Conservation (phyloP, 92 coral and sea anemone species). For the Palythoa caribaeorum region DNA sequence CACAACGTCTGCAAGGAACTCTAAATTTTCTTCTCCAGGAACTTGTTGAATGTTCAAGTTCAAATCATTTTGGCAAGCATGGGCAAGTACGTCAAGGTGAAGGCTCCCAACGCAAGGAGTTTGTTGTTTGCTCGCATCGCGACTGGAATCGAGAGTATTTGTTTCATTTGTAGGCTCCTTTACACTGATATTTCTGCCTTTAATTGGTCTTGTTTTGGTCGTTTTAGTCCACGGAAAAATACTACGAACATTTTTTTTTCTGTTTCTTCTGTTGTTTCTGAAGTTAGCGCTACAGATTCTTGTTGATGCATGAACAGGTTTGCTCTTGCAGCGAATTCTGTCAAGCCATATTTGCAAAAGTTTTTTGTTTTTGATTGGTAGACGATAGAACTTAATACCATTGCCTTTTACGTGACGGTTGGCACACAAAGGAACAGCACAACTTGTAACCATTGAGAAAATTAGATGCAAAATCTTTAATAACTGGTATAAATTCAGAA, state of each 20-base stretch:
- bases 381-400: conserved; percentile 11
- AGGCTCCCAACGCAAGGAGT: neutral
- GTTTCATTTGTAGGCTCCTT: neutral
- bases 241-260: neutral
- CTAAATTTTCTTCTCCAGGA: too few species aligned
- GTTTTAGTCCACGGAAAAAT: neutral
- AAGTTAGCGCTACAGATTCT: neutral
- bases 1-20: too few species aligned
- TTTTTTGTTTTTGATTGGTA: neutral
- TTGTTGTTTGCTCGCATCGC: neutral
- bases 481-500: conserved; percentile 14
- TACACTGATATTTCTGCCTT: conserved; percentile 8
- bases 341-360: neutral
- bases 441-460: conserved; percentile 34
- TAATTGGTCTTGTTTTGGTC: neutral
- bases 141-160: too few species aligned
- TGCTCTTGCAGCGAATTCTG: neutral
- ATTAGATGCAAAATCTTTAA: neutral
- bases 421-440: conserved; percentile 47
- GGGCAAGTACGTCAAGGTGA: too few species aligned
- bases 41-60: too few species aligned
- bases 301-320: neutral
- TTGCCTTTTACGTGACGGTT: conserved; percentile 28
- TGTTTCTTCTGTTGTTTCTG: conserved; percentile 9
- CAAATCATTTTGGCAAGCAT: too few species aligned